These are phyloP conservation scores for Eriocheir sinensis DNA, from an alignment of 1,140 invertebrate genomes.

Conservation along the genomic window DNA sequence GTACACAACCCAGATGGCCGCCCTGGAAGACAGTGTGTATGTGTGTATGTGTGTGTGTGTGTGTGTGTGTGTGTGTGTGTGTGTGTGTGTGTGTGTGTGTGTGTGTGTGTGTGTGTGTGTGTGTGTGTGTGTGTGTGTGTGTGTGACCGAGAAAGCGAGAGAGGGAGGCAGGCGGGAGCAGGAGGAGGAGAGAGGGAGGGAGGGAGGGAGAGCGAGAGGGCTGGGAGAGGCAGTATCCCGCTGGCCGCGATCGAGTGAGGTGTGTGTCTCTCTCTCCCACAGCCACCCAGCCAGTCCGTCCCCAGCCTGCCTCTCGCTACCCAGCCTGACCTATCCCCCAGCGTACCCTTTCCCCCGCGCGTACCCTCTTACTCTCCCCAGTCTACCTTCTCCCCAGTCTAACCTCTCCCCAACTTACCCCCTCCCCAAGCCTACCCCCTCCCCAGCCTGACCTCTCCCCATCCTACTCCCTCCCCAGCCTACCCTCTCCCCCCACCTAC, in stretches of 20 bases:
- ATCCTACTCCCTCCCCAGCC: neutral
- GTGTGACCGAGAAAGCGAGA: neutral
- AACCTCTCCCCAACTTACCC: neutral
- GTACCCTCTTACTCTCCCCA: neutral
- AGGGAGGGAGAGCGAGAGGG: neutral
- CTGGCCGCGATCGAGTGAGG: constrained; percentile 5
- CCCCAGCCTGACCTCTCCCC: no score
- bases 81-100: neutral
- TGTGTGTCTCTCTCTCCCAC: neutral
- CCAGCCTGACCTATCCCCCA: neutral
- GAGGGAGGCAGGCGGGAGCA: neutral
- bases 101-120: neutral
- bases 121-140: neutral
- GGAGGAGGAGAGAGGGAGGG: neutral
- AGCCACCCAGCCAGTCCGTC: neutral
- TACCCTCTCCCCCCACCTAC: neutral
- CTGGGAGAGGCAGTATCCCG: neutral
- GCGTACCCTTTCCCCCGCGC: neutral
- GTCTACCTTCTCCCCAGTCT: no score
- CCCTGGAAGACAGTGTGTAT: no score
- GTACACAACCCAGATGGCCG: neutral
- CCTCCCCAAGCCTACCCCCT: neutral
- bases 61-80: no score
- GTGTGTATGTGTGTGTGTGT: no score
- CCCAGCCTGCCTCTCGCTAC: neutral